These are phyloP conservation scores for Python bivittatus DNA, from an alignment of 2,113 vertebrate genomes.

Conservation along the genomic window DNA sequence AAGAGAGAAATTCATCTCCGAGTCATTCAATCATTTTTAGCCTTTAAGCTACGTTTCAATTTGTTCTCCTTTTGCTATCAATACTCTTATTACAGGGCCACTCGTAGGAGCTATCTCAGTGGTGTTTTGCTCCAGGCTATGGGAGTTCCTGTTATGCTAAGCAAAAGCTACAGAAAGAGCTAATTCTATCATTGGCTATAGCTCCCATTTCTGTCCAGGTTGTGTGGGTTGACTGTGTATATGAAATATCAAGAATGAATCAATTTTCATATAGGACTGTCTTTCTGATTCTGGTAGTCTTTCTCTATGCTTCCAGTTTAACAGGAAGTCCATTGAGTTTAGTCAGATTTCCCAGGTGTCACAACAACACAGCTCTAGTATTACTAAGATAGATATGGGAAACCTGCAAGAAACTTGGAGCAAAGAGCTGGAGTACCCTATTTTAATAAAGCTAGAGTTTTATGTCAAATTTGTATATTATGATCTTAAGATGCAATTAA, in stretches of 20 bases:
- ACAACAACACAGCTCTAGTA: background rate
- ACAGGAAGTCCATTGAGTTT: background rate
- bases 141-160: background rate
- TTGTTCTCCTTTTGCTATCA: conserved; percentile 15
- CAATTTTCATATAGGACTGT: background rate
- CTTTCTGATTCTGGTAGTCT: background rate
- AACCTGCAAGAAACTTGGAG: background rate
- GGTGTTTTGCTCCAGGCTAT: background rate
- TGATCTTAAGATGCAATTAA: background rate
- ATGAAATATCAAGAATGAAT: background rate
- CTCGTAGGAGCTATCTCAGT: background rate
- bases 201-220: background rate
- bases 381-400: background rate
- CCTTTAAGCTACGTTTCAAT: conserved; percentile 19
- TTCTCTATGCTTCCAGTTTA: background rate
- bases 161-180: background rate
- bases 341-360: background rate
- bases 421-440: background rate
- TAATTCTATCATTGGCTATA: background rate
- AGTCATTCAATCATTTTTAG: conserved; percentile 5
- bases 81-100: background rate
- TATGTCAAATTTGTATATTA: background rate
- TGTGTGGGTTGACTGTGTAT: background rate
- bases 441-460: background rate
- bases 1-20: conserved; percentile 9